These are phyloP conservation scores for Muscina levida DNA, from an alignment of 2,888 invertebrate species.

Conservation along the genomic window DNA sequence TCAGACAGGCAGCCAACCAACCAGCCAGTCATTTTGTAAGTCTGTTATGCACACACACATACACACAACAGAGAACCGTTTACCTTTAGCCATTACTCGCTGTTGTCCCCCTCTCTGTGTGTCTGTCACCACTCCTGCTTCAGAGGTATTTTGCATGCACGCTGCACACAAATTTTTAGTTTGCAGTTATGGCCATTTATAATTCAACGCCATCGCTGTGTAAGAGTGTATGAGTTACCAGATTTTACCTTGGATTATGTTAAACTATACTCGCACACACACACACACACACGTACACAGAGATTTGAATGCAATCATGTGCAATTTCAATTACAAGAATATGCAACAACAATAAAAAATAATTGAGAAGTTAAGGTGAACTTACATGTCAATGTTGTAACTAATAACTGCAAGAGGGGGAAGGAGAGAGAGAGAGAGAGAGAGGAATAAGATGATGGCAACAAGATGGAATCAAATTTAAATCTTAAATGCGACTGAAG, in stretches of 20 bases:
- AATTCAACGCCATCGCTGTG: no score
- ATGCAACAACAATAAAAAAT: not conserved
- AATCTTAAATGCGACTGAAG: no score
- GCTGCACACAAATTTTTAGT: not conserved
- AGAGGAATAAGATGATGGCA: conserved; percentile 12
- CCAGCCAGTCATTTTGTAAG: not conserved
- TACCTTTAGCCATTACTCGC: no score
- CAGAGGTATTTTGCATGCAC: conserved; percentile 20
- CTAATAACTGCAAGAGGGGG: no score
- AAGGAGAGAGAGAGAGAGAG: not conserved
- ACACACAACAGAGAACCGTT: not conserved
- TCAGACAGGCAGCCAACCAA: conserved; percentile 8
- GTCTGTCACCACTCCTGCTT: not conserved
- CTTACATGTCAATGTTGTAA: conserved; percentile 2
- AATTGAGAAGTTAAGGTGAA: conserved; percentile 9
- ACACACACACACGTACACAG: not conserved
- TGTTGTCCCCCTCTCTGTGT: not conserved
- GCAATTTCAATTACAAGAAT: no score
- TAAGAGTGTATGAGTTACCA: conserved; percentile 6
- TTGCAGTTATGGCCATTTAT: not conserved
- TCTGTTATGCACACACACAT: no score
- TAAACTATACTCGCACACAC: conserved; percentile 28
- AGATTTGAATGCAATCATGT: no score
- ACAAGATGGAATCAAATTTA: not conserved
- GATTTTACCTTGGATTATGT: conserved; percentile 46